phyloP scores from a whole-genome alignment of 2,888 invertebrate species.

The Epistrophe eligans region DNA sequence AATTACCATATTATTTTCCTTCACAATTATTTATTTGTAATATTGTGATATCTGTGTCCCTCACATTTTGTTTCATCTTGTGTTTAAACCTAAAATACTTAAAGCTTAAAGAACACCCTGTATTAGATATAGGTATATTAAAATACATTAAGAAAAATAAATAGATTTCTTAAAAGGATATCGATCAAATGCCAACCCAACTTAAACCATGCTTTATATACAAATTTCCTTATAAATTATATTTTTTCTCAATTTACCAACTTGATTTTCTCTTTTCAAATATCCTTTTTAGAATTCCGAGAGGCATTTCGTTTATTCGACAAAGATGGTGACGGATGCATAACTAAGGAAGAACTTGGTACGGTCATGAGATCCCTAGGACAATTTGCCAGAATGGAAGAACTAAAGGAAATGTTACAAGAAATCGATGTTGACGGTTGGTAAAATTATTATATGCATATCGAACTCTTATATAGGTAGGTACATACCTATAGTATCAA shows the following conservation, averaged over 20 bases:
- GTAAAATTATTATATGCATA: constrained; percentile 72
- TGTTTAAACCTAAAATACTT: no score
- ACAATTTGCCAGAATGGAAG: constrained; percentile 94
- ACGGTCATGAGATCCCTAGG: constrained; percentile 94
- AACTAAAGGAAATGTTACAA: constrained; percentile 93
- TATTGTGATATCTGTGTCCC: no score
- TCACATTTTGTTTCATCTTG: no score
- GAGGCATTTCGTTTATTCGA: constrained; percentile 94
- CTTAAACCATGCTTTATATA: not conserved
- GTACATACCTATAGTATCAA: no score
- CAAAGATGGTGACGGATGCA: constrained; percentile 94
- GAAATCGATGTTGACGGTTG: constrained; percentile 92
- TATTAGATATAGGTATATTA: not conserved
- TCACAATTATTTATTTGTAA: no score
- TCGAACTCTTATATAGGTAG: not conserved
- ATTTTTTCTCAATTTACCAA: constrained; percentile 31
- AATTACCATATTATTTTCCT: no score
- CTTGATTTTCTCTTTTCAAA: constrained; percentile 44
- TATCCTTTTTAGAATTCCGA: constrained; percentile 88
- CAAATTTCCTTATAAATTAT: not conserved
- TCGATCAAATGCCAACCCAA: constrained; percentile 15
- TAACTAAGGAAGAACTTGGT: constrained; percentile 94
- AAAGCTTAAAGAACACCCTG: not conserved
- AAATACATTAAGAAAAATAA: constrained; percentile 3
- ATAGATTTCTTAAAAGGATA: constrained; percentile 26